Base-by-base conservation (phyloP, 2,888 invertebrate species). In the Harmothoe impar region DNA sequence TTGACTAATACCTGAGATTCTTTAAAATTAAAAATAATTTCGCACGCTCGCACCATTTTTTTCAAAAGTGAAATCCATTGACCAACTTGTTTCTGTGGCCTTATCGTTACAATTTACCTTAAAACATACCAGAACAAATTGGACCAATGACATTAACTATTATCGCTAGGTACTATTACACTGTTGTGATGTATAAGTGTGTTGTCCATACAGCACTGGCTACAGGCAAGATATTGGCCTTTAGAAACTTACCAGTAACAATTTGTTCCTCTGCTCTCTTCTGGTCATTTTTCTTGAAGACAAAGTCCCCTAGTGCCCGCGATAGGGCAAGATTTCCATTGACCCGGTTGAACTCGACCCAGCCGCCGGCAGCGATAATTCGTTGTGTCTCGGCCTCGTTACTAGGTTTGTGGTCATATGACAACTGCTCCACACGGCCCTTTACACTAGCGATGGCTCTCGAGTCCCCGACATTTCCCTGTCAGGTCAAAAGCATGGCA, bases 271-370 rank as follows among this genome's bases (percentile, higher is more conserved):
- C 98, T 5, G 99, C 97, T 91, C 97, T 97, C 95, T 98, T 98
- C 91, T 97, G 97, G 90, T 97, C 97, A 96, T 99, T 99, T 93
- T 97, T 97, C 96, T 99, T 99, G 96, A 99, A 99, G 91, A 98
- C 97, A 96, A 99, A 99, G 96, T 99, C 99, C 0, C 99, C 99
- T 0, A 99, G 96, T 0, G 99, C 99, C 93, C 99, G 97, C 0
- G 99, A 99, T 88, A 99, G 96, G 0, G 99, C 99, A 93, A 99
- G 96, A 96, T 99, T 99, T 0, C 96, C 99, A 96, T 99, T 99
- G n/a, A 99, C 99, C 93, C 99, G 97, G 96, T 99, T 99, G 94
- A 98, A 97, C 96, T 99, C 98, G 0, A 99, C 99, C 98, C 98
- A 99, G 89, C 99, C 99, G 5, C 99, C 99, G 56, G 99, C 99